phyloP scores from a whole-genome alignment of 2,113 vertebrate genomes.

The Macquaria australasica region DNA sequence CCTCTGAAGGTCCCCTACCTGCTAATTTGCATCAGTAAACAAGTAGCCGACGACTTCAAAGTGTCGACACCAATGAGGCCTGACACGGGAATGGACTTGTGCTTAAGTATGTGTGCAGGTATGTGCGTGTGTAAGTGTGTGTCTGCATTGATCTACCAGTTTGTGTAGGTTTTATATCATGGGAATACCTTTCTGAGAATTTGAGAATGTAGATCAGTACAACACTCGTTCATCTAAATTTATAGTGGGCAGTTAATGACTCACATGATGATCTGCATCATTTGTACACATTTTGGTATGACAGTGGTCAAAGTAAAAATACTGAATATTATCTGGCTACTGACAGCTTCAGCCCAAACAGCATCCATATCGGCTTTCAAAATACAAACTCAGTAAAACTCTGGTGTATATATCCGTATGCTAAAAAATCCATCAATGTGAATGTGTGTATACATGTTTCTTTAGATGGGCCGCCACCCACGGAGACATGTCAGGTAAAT shows the following conservation, averaged over 20 bases:
- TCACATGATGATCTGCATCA: not conserved
- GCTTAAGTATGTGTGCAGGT: slow-evolving; percentile 63
- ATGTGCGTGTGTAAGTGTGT: slow-evolving; percentile 28
- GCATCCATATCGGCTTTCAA: slow-evolving; percentile 59
- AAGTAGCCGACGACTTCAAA: slow-evolving; percentile 79
- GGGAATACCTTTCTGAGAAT: not conserved
- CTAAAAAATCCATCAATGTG: slow-evolving; percentile 70
- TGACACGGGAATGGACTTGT: slow-evolving; percentile 71
- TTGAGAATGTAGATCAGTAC: not conserved
- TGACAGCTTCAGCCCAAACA: slow-evolving; percentile 31
- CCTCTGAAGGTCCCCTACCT: slow-evolving; percentile 70
- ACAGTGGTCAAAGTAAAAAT: slow-evolving; percentile 24
- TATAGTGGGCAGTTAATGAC: not conserved
- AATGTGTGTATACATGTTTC: slow-evolving; percentile 72
- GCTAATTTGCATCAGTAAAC: slow-evolving; percentile 88
- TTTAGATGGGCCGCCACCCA: slow-evolving; percentile 84
- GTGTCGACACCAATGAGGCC: slow-evolving; percentile 75
- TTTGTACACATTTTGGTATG: not conserved
- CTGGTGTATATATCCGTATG: slow-evolving; percentile 53
- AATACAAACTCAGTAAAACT: slow-evolving; percentile 56
- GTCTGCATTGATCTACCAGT: slow-evolving; percentile 13
- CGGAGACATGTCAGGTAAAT: slow-evolving; percentile 82
- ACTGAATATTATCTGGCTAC: not conserved
- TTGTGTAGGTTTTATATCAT: slow-evolving; percentile 7
- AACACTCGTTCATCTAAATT: not conserved